These are phyloP conservation scores for Pelochelys cantorii DNA, from an alignment of 2,797 vertebrate genomes.

Conservation along the genomic window DNA sequence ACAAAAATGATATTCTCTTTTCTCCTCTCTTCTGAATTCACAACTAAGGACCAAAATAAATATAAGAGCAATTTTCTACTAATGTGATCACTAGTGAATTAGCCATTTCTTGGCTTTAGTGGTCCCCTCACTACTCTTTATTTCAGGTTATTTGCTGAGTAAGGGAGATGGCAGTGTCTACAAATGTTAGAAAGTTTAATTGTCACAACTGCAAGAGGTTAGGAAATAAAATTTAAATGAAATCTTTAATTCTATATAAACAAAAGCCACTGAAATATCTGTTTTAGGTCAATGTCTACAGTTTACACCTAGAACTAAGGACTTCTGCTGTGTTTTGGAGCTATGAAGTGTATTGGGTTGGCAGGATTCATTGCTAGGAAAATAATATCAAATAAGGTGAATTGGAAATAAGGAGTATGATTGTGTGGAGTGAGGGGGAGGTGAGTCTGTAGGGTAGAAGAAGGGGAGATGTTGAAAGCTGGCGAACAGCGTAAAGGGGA, in stretches of 20 bases:
- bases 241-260: not conserved
- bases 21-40: not conserved
- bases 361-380: accelerated
- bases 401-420: not conserved
- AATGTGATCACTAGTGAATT: not conserved
- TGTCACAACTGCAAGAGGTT: not conserved
- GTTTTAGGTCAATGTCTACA: not conserved
- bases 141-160: not conserved
- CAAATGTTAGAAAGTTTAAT: not conserved
- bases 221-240: not conserved
- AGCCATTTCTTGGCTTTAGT: not conserved
- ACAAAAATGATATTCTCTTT: not conserved
- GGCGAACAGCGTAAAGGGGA: not conserved
- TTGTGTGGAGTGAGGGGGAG: not conserved
- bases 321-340: not conserved
- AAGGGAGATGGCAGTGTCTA: not conserved
- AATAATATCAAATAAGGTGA: not conserved
- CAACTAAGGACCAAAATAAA: not conserved
- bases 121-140: no score
- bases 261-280: not conserved
- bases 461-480: not conserved
- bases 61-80: not conserved
- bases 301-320: not conserved
- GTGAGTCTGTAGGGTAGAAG: not conserved
- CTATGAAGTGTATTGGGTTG: not conserved